A percentile compares a stretch with the other conserved stretches of the same genome.
These are phyloP conservation scores for Graphium colonna DNA, from an alignment of 2,888 invertebrate genomes.

Conservation along the genomic window DNA sequence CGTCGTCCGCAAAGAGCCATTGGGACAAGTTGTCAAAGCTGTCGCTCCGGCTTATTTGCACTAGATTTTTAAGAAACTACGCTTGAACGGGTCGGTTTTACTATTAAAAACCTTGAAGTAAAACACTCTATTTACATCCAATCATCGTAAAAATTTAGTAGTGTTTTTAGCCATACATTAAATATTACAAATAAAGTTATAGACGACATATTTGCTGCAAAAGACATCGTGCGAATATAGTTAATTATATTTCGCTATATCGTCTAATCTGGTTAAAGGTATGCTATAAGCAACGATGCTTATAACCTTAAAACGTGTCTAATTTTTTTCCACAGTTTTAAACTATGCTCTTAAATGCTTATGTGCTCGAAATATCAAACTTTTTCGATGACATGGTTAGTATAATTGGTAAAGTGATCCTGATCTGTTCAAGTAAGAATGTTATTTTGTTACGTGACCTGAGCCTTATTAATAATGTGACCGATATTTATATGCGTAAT, in stretches of 20 bases:
- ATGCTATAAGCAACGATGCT: too few relatives aligned
- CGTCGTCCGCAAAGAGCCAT: conserved; percentile 82
- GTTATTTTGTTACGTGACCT: conserved; percentile 43
- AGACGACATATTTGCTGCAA: too few relatives aligned
- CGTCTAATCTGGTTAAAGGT: too few relatives aligned
- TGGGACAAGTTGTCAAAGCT: conserved; percentile 67
- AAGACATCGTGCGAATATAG: conserved; percentile 1
- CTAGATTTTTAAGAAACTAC: conserved; percentile 30
- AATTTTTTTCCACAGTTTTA: too few relatives aligned
- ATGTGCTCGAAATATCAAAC: too few relatives aligned
- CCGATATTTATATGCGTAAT: conserved; percentile 44
- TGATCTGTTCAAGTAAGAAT: conserved; percentile 7
- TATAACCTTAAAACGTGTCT: too few relatives aligned
- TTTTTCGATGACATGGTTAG: too few relatives aligned
- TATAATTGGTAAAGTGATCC: too few relatives aligned
- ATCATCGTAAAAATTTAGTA: background rate
- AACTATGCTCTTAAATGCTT: too few relatives aligned
- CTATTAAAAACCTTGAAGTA: too few relatives aligned
- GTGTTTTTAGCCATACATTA: background rate
- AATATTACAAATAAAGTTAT: background rate
- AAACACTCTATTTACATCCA: background rate
- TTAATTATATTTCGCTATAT: conserved; percentile 6
- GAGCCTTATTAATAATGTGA: conserved; percentile 38
- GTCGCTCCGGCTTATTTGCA: conserved; percentile 56
- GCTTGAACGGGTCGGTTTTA: conserved; percentile 6